phyloP scores from a whole-genome alignment of 2,797 vertebrate genomes.

The Anisognathus igniventris region DNA sequence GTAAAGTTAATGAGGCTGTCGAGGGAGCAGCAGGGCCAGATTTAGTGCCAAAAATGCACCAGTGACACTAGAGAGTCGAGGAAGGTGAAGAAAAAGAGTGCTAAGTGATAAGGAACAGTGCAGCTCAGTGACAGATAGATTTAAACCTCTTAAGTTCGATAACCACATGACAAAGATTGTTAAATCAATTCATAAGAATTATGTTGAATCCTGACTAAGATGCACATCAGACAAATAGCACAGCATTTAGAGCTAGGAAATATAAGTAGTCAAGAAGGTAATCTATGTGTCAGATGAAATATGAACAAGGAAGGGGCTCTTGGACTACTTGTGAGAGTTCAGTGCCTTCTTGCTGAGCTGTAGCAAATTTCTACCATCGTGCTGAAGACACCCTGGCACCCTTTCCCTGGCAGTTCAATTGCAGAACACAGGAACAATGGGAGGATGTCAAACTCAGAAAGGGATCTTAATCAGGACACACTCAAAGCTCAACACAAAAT shows the following conservation, averaged over 20 bases:
- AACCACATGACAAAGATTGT: not conserved
- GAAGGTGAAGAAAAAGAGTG: not conserved
- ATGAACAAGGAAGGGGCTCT: not conserved
- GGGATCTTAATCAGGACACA: not conserved
- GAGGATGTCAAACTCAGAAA: not conserved
- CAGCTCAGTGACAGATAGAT: not conserved
- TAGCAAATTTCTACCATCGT: not conserved
- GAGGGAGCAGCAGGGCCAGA: conserved; percentile 37
- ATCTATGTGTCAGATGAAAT: conserved; percentile 27
- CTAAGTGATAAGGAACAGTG: not conserved
- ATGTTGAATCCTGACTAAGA: conserved; percentile 22
- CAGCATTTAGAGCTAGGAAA: conserved; percentile 12
- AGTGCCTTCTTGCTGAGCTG: conserved; percentile 13
- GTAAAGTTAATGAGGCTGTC: conserved; percentile 63
- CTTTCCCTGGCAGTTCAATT: not conserved
- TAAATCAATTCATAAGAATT: conserved; percentile 36
- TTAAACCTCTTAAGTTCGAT: not conserved
- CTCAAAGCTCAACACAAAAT: not conserved
- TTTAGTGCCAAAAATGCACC: conserved; percentile 55
- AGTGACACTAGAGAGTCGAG: not conserved
- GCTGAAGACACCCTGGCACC: not conserved
- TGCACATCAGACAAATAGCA: not conserved
- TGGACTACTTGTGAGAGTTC: not conserved
- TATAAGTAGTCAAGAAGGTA: not conserved
- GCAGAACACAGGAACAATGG: not conserved